These are phyloP conservation scores for Nothobranchius furzeri DNA, from an alignment of 2,113 vertebrate species.

Conservation along the genomic window DNA sequence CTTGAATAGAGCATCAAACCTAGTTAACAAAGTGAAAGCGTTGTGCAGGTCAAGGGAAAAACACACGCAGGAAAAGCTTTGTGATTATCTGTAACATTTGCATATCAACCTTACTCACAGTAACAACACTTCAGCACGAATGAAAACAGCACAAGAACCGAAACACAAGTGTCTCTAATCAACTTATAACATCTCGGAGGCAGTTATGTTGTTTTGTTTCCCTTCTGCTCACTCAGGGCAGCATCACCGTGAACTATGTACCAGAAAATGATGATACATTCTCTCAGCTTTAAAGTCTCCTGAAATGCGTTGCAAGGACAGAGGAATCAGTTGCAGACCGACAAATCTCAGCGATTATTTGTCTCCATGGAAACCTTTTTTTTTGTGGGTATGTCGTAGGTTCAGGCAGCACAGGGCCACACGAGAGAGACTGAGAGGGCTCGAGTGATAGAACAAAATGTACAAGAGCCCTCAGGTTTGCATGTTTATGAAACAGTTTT, in stretches of 20 bases:
- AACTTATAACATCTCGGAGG: not conserved
- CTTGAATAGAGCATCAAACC: no score
- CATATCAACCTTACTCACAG: no score
- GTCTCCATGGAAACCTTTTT: slow-evolving; percentile 77
- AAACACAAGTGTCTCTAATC: not conserved
- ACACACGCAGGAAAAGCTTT: no score
- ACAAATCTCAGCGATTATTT: slow-evolving; percentile 64
- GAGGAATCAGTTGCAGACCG: slow-evolving; percentile 37
- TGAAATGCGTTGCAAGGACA: slow-evolving; percentile 56
- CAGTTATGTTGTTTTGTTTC: slow-evolving; percentile 51
- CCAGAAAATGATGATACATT: slow-evolving; percentile 7
- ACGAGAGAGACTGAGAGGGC: slow-evolving; percentile 39
- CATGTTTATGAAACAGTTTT: not conserved
- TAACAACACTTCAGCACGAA: no score
- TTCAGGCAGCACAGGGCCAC: slow-evolving; percentile 12
- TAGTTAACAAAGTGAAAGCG: no score
- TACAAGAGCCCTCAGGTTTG: slow-evolving; percentile 6
- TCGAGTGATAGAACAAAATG: slow-evolving; percentile 6
- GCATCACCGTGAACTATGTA: not conserved
- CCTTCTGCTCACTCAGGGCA: slow-evolving; percentile 31
- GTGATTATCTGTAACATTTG: no score
- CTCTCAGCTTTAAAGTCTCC: slow-evolving; percentile 39
- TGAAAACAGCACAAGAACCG: no score
- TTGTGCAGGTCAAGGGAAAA: no score
- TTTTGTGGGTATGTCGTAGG: slow-evolving; percentile 51